phyloP scores from a whole-genome alignment of 2,113 vertebrate species.

The Hyla sarda region DNA sequence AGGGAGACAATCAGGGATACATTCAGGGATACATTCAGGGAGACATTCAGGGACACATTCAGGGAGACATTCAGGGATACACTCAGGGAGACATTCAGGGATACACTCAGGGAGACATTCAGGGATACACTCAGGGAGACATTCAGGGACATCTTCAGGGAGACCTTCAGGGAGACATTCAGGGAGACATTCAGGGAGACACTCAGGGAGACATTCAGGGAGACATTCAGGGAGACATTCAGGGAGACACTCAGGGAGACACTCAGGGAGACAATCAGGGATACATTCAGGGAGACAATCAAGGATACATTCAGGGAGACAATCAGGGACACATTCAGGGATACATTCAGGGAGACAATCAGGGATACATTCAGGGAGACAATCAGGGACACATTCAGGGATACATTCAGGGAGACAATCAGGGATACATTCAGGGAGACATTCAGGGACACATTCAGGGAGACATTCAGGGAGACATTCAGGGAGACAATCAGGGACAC shows the following conservation, averaged over 20 bases:
- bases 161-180: slow-evolving; percentile 8
- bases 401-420: slow-evolving; percentile 4
- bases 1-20: slow-evolving; percentile 22
- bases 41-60: slow-evolving; percentile 11
- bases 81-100: slow-evolving; percentile 15
- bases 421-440: slow-evolving; percentile 14
- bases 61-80: slow-evolving; percentile 13
- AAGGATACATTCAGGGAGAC: slow-evolving; percentile 14
- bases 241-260: slow-evolving; percentile 19
- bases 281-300: slow-evolving; percentile 4
- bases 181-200: slow-evolving; percentile 13
- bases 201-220: slow-evolving; percentile 15
- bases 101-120: slow-evolving; percentile 15
- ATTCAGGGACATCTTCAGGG: background rate
- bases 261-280: background rate
- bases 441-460: too few species aligned
- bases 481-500: too few species aligned
- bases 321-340: slow-evolving; percentile 9
- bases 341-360: slow-evolving; percentile 4
- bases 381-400: slow-evolving; percentile 9
- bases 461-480: slow-evolving; percentile 10
- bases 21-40: slow-evolving; percentile 2
- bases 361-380: slow-evolving; percentile 14
- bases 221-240: slow-evolving; percentile 10
- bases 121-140: slow-evolving; percentile 19